These are phyloP conservation scores for Melinopterus prodromus DNA, from an alignment of 2,888 invertebrate species.

Conservation along the genomic window DNA sequence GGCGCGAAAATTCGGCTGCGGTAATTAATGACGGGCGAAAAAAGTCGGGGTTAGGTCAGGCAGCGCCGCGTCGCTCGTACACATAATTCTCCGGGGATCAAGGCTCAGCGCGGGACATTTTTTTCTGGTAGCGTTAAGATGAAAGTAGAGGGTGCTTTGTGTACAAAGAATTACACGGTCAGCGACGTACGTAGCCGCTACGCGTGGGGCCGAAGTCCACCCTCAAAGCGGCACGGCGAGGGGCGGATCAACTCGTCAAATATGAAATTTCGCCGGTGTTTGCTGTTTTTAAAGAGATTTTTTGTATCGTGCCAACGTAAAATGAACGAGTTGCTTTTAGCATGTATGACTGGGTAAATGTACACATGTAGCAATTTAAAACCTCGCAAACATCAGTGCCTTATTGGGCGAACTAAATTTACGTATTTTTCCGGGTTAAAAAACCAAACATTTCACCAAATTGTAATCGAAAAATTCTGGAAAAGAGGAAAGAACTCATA, in stretches of 20 bases:
- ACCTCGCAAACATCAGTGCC: no score
- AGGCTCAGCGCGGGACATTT: constrained; percentile 15
- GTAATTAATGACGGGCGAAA: neutral
- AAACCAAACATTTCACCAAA: no score
- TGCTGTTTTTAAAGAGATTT: neutral
- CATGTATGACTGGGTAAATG: neutral
- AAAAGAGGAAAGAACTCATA: no score
- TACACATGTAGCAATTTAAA: neutral
- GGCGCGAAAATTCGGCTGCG: neutral
- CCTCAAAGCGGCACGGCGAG: neutral
- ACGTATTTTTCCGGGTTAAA: no score
- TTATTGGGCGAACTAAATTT: no score
- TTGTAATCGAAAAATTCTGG: no score
- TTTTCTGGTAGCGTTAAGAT: neutral
- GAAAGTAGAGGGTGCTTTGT: neutral
- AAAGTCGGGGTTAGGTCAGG: neutral
- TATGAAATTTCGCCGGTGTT: neutral
- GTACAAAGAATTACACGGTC: constrained; percentile 30
- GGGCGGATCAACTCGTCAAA: neutral
- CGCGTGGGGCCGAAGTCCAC: neutral
- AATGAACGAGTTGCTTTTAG: neutral
- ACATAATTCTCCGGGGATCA: constrained; percentile 31
- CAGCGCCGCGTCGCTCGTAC: neutral
- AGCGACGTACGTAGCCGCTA: constrained; percentile 7
- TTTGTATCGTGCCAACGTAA: neutral